phyloP scores from a whole-genome alignment of 2,797 vertebrate species.

The Lagocephalus sceleratus region DNA sequence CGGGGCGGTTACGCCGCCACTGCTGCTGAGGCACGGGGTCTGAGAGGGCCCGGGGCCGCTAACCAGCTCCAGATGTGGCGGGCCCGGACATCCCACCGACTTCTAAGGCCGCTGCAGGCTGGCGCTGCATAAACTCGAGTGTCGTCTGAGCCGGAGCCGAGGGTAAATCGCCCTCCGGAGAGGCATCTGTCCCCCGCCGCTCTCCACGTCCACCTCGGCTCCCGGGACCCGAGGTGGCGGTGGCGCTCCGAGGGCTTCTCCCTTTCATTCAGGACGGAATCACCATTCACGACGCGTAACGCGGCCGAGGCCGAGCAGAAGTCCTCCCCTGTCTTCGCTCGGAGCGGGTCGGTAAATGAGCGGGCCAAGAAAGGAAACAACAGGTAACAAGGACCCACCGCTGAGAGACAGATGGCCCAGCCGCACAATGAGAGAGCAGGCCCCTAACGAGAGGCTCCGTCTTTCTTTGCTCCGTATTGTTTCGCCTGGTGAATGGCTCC shows the following conservation, averaged over 20 bases:
- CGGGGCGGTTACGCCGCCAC: slow-evolving; percentile 40
- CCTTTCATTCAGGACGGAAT: slow-evolving; percentile 24
- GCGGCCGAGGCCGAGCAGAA: no score
- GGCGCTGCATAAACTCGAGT: slow-evolving; percentile 63
- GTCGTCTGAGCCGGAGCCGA: slow-evolving; percentile 46
- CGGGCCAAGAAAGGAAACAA: slow-evolving; percentile 67
- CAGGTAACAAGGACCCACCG: slow-evolving; percentile 75
- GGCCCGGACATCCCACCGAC: slow-evolving; percentile 68
- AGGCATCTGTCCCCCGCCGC: slow-evolving; percentile 56
- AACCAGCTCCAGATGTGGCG: slow-evolving; percentile 71
- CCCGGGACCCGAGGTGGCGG: no score
- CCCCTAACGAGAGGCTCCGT: slow-evolving; percentile 48
- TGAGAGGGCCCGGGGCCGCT: slow-evolving; percentile 55
- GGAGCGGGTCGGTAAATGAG: slow-evolving; percentile 57
- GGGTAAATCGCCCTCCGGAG: slow-evolving; percentile 35
- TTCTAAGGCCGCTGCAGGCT: slow-evolving; percentile 63
- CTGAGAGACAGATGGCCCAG: slow-evolving; percentile 74
- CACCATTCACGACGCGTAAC: not conserved
- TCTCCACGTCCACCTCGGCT: slow-evolving; percentile 43
- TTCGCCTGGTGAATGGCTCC: slow-evolving; percentile 52
- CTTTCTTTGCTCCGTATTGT: slow-evolving; percentile 55
- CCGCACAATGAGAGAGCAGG: slow-evolving; percentile 63
- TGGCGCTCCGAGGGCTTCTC: slow-evolving; percentile 12
- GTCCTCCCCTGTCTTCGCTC: slow-evolving; percentile 35
- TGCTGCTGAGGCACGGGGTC: slow-evolving; percentile 47